Percentiles rank a stretch among this genome's conserved stretches.
phyloP scores from a whole-genome alignment of 2,797 vertebrate species.

The Gadopsis marmoratus region DNA sequence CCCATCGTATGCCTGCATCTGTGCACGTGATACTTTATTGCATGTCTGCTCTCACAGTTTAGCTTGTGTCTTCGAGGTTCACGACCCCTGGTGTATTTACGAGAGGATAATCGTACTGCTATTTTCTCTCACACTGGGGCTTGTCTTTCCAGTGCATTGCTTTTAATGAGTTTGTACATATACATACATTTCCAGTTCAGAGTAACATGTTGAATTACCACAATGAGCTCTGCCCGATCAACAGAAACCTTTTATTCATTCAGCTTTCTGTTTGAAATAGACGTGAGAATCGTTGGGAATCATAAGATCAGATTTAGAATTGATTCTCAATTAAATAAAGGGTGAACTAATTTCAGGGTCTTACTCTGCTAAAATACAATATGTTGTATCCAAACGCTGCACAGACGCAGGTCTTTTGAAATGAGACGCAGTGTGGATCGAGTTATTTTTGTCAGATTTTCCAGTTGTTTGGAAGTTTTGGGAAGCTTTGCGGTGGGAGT shows the following conservation, averaged over 20 bases:
- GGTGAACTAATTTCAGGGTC: too few relatives aligned
- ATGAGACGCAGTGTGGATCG: background rate
- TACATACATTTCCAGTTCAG: slow-evolving; percentile 64
- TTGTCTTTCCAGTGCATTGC: slow-evolving; percentile 73
- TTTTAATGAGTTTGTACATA: slow-evolving; percentile 74
- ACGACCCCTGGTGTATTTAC: slow-evolving; percentile 58
- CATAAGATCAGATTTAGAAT: background rate
- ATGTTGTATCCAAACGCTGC: too few relatives aligned
- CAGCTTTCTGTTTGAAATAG: background rate
- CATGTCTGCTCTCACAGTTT: slow-evolving; percentile 39
- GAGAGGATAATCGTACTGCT: slow-evolving; percentile 28
- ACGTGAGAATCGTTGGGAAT: background rate
- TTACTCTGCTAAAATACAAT: background rate
- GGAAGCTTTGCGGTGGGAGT: background rate
- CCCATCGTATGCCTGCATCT: background rate
- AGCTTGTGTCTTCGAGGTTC: slow-evolving; percentile 28
- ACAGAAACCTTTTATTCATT: background rate
- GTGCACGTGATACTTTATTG: slow-evolving; percentile 9
- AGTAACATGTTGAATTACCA: slow-evolving; percentile 51
- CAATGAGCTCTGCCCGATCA: background rate
- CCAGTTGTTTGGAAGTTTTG: background rate
- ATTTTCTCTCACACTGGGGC: slow-evolving; percentile 42
- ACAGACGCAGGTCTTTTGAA: background rate
- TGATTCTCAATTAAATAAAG: background rate
- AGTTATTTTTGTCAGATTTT: background rate